Conservation (phyloP, 2,888 invertebrate genomes). For the Drosophila anceps region DNA sequence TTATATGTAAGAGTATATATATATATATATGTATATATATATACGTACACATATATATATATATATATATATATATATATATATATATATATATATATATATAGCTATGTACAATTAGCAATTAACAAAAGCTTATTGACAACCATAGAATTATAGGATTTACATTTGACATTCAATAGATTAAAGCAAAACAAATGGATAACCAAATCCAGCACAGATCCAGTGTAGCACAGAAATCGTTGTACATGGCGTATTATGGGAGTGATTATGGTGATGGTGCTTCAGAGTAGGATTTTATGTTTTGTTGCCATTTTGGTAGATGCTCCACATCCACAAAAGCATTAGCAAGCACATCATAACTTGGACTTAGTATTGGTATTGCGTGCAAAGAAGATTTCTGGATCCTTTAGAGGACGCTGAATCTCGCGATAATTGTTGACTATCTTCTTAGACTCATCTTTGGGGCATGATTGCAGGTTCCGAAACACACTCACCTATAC, state of each 20-base stretch:
- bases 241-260: conserved; percentile 2
- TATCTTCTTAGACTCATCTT: conserved; percentile 85
- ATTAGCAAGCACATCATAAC: conserved; percentile 79
- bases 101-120: conserved; percentile 50
- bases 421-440: conserved; percentile 85
- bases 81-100: conserved; percentile 29
- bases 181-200: conserved; percentile 31
- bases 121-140: conserved; percentile 63
- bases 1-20: conserved; percentile 4
- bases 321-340: conserved; percentile 23
- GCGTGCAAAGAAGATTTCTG: conserved; percentile 84
- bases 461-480: conserved; percentile 84
- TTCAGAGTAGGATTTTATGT: conserved; percentile 28
- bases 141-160: conserved; percentile 64
- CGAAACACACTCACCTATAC: conserved; percentile 84
- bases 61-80: conserved; percentile 10
- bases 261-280: conserved; percentile 15
- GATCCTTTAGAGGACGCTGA: conserved; percentile 84
- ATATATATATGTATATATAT: background rate
- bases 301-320: conserved; percentile 20
- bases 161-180: conserved; percentile 39
- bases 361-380: conserved; percentile 85
- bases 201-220: conserved; percentile 33
- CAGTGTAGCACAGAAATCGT: conserved; percentile 17
- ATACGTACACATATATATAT: conserved; percentile 13